Evolutionary conservation across 2,888 invertebrate species (phyloP).

Genomic region (Rhorus exstirpatorius): DNA sequence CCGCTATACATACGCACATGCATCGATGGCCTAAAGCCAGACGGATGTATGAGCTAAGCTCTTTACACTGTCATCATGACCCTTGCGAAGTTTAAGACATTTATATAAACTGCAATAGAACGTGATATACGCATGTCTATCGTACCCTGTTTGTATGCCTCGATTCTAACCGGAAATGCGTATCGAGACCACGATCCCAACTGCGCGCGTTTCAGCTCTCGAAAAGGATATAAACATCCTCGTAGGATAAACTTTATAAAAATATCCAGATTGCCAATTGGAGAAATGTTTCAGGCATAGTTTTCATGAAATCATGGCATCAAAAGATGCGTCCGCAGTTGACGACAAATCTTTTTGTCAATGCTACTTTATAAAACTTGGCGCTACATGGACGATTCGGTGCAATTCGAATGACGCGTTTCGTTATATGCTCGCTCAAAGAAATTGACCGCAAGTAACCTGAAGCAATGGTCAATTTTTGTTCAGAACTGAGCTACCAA

Average conservation of each 20-base stretch:
- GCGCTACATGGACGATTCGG: too few species aligned
- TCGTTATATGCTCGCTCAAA: too few species aligned
- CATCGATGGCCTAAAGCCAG: not conserved
- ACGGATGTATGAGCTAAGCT: not conserved
- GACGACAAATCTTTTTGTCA: too few species aligned
- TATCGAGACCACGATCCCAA: slow-evolving; percentile 41
- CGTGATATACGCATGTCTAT: slow-evolving; percentile 12
- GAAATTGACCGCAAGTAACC: too few species aligned
- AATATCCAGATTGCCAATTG: not conserved
- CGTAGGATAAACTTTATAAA: too few species aligned
- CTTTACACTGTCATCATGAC: not conserved
- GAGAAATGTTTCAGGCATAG: too few species aligned
- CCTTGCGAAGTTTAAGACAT: not conserved
- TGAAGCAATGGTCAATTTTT: too few species aligned
- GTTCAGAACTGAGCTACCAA: too few species aligned
- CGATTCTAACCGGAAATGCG: slow-evolving; percentile 52
- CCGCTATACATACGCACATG: slow-evolving; percentile 1
- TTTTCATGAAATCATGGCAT: too few species aligned
- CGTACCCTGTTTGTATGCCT: slow-evolving; percentile 13
- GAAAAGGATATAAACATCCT: not conserved
- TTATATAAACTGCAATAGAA: not conserved
- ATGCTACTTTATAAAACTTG: too few species aligned
- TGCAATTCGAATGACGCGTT: too few species aligned
- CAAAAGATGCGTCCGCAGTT: too few species aligned
- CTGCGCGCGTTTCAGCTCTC: not conserved